Conservation (phyloP, 2,888 invertebrate species). For the Plebejus anna region DNA sequence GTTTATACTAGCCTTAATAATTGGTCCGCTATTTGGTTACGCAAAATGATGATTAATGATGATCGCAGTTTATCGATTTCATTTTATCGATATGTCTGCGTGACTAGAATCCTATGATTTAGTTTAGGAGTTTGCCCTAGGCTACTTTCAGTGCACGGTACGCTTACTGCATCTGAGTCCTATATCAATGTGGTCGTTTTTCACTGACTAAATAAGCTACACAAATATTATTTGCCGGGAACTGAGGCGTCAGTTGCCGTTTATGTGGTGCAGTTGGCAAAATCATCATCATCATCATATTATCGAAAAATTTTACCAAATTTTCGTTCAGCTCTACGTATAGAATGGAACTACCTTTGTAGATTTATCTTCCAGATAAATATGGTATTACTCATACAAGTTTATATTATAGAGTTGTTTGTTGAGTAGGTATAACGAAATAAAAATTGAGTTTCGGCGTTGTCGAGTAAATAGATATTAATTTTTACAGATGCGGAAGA, state of each 20-base stretch:
- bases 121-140: constrained; percentile 36
- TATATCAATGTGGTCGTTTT: constrained; percentile 29
- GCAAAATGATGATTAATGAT: neutral
- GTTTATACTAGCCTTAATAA: constrained; percentile 6
- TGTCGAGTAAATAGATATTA: neutral
- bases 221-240: constrained; percentile 21
- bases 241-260: constrained; percentile 8
- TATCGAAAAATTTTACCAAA: neutral
- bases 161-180: constrained; percentile 30
- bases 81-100: neutral
- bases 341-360: neutral
- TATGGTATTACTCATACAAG: too few relatives aligned
- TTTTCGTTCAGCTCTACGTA: neutral
- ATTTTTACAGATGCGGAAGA: neutral
- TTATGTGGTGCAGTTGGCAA: neutral
- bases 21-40: neutral
- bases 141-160: constrained; percentile 35
- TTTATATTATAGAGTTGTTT: too few relatives aligned
- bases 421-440: too few relatives aligned
- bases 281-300: constrained; percentile 19
- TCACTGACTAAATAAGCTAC: constrained; percentile 22
- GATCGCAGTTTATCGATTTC: neutral
- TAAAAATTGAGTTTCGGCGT: neutral
- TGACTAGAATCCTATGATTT: constrained; percentile 30
- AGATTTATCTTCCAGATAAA: neutral